These are phyloP conservation scores for Alca torda DNA, from an alignment of 2,797 vertebrate genomes.

Conservation along the genomic window DNA sequence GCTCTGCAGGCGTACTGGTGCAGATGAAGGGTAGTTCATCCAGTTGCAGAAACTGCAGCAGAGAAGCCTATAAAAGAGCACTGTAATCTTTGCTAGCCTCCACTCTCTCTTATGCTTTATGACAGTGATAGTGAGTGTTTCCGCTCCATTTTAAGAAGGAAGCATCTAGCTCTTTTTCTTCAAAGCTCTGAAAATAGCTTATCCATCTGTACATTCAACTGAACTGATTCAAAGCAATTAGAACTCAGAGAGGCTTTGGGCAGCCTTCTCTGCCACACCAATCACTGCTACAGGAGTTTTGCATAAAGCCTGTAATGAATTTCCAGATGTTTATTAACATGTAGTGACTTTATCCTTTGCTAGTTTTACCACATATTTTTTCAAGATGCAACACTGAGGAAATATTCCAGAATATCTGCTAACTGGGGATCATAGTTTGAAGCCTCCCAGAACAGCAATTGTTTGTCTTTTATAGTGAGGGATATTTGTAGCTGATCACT, in stretches of 20 bases:
- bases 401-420: neutral
- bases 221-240: neutral
- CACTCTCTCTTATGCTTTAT: constrained; percentile 36
- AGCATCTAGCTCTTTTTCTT: neutral
- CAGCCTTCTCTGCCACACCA: neutral
- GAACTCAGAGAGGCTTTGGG: neutral
- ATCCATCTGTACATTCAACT: neutral
- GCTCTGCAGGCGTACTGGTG: neutral
- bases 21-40: neutral
- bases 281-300: neutral
- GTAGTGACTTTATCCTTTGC: neutral
- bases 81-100: constrained; percentile 15
- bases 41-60: neutral
- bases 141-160: neutral
- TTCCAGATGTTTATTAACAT: neutral
- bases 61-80: neutral
- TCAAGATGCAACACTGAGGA: neutral
- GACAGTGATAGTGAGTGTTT: neutral
- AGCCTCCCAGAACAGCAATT: neutral
- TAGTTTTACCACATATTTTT: neutral
- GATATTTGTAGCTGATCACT: neutral
- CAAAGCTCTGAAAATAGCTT: constrained; percentile 19
- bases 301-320: neutral
- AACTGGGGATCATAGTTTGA: neutral
- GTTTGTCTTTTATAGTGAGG: neutral